These are phyloP conservation scores for Stictonetta naevosa DNA, from an alignment of 2,113 vertebrate genomes.

Conservation along the genomic window DNA sequence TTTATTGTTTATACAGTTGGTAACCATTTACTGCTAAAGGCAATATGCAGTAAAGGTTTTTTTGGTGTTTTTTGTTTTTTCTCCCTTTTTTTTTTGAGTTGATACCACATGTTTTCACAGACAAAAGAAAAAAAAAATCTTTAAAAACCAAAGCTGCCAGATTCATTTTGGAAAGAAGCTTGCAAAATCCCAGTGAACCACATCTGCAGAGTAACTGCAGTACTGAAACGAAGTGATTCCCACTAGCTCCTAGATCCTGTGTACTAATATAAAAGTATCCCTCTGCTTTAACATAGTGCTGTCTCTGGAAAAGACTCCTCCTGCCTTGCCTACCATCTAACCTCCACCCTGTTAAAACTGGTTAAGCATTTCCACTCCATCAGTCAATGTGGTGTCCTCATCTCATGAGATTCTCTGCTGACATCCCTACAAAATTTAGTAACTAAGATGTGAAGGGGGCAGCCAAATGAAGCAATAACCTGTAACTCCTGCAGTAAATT, in stretches of 20 bases:
- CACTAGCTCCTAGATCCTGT: neutral
- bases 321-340: neutral
- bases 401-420: neutral
- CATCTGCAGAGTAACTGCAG: slow-evolving; percentile 45
- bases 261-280: neutral
- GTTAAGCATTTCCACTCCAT: neutral
- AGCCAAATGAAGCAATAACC: slow-evolving; percentile 49
- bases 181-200: slow-evolving; percentile 30
- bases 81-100: neutral
- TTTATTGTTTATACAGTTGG: slow-evolving; percentile 74
- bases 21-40: slow-evolving; percentile 62
- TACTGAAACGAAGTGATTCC: neutral
- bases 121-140: slow-evolving; percentile 48
- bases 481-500: slow-evolving; percentile 35
- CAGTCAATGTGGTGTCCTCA: neutral
- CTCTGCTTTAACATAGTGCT: neutral
- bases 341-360: neutral
- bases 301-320: neutral
- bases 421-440: slow-evolving; percentile 30
- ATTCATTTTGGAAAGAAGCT: slow-evolving; percentile 48
- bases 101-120: slow-evolving; percentile 67
- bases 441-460: neutral
- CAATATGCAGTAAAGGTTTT: slow-evolving; percentile 24
- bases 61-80: neutral
- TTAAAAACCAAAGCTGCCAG: slow-evolving; percentile 47